These are phyloP conservation scores for Enteromius treurensis DNA, from an alignment of 2,797 vertebrate species.

Conservation along the genomic window DNA sequence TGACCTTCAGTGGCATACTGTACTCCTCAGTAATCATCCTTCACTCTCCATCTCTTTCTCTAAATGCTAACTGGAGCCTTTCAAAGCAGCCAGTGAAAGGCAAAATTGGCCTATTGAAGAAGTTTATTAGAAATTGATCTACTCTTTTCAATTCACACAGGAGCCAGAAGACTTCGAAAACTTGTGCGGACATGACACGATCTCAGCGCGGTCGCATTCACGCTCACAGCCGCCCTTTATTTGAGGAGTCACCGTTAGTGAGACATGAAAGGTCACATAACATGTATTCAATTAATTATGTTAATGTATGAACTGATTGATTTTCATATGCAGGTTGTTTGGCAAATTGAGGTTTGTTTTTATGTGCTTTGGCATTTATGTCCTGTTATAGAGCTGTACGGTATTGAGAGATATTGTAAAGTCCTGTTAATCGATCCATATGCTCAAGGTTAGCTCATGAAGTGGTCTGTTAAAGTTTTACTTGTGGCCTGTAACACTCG, in stretches of 20 bases:
- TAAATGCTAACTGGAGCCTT: constrained; percentile 62
- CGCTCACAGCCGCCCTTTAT: constrained; percentile 17
- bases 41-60: constrained; percentile 60
- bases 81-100: constrained; percentile 61
- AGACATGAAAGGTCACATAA: constrained; percentile 32
- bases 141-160: constrained; percentile 56
- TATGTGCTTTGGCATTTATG: constrained; percentile 10
- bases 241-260: constrained; percentile 46
- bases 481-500: neutral
- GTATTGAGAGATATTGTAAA: constrained; percentile 15
- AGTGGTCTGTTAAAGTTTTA: constrained; percentile 3
- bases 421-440: neutral
- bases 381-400: neutral
- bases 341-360: constrained; percentile 7
- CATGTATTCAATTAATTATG: constrained; percentile 32
- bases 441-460: constrained; percentile 26
- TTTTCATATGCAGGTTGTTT: neutral
- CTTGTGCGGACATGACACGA: constrained; percentile 58
- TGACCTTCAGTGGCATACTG: constrained; percentile 60
- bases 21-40: constrained; percentile 61
- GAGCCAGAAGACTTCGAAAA: constrained; percentile 56
- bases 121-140: constrained; percentile 66
- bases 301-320: constrained; percentile 28
- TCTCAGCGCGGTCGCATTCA: constrained; percentile 40
- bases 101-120: constrained; percentile 63